A percentile compares a stretch with the other conserved stretches of the same genome.
Evolutionary conservation across 2,888 invertebrate genomes (phyloP).

Genomic region (Brachyptera putata): DNA sequence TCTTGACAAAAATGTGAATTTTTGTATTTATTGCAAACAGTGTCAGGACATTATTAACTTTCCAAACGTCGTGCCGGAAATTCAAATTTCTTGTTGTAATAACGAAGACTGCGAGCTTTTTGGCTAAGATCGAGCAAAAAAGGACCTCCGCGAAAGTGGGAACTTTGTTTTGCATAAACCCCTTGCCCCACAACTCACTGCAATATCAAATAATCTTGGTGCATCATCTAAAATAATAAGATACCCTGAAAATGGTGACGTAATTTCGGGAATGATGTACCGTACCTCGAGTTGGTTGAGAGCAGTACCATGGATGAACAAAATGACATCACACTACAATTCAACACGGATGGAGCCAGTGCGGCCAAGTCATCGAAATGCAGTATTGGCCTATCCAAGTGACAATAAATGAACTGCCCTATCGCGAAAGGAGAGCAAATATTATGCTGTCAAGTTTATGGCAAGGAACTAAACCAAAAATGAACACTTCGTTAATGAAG

Average conservation of each 20-base stretch:
- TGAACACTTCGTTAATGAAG: neutral
- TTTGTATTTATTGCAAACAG: neutral
- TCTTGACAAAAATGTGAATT: neutral
- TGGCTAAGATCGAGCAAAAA: neutral
- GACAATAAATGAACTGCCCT: constrained; percentile 1
- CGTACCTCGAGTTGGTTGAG: neutral
- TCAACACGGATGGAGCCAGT: constrained; percentile 4
- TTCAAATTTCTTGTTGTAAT: neutral
- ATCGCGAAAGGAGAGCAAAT: neutral
- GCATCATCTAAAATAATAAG: neutral
- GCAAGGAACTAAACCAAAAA: neutral
- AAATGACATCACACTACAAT: neutral
- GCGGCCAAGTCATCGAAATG: constrained; percentile 2
- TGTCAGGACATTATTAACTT: neutral
- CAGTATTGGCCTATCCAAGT: constrained; percentile 10
- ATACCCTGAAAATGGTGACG: neutral
- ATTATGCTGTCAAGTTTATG: neutral
- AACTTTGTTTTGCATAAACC: neutral
- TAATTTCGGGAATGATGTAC: neutral
- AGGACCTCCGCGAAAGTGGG: neutral
- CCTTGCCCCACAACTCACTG: neutral
- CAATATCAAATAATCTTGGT: neutral
- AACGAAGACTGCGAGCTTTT: neutral
- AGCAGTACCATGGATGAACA: constrained; percentile 3
- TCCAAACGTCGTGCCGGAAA: neutral